These are phyloP conservation scores for Lates calcarifer DNA, from an alignment of 2,113 vertebrate genomes.

Conservation along the genomic window DNA sequence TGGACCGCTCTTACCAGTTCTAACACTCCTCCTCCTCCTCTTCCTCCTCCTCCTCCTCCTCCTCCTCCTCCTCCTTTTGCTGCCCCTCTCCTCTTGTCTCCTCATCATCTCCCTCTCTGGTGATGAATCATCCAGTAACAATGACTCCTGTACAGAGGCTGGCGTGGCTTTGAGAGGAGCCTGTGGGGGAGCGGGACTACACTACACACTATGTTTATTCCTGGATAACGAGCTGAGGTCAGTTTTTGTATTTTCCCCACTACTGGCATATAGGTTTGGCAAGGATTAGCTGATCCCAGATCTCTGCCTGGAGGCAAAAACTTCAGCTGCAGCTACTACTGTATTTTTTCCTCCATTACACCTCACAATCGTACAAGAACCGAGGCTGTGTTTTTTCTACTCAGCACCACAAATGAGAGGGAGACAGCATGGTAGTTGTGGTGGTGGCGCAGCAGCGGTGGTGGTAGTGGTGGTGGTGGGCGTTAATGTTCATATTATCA, in stretches of 20 bases:
- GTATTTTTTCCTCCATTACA: slow-evolving; percentile 38
- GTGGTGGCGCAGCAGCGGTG: slow-evolving; percentile 20
- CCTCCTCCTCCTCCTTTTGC: slow-evolving; percentile 32
- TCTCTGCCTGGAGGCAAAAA: slow-evolving; percentile 69
- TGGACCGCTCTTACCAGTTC: slow-evolving; percentile 97
- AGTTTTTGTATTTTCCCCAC: slow-evolving; percentile 70
- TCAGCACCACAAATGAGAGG: slow-evolving; percentile 50
- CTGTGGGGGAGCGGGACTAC: slow-evolving; percentile 71
- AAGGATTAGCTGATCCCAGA: slow-evolving; percentile 72
- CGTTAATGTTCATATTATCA: slow-evolving; percentile 57
- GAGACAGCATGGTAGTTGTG: slow-evolving; percentile 15
- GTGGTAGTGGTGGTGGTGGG: slow-evolving; percentile 45
- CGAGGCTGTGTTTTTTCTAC: slow-evolving; percentile 44
- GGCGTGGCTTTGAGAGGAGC: slow-evolving; percentile 64
- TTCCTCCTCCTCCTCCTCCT: slow-evolving; percentile 3
- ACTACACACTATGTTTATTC: slow-evolving; percentile 74
- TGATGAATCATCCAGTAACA: slow-evolving; percentile 77
- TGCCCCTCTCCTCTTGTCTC: slow-evolving; percentile 58
- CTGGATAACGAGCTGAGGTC: slow-evolving; percentile 76
- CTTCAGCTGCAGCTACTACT: slow-evolving; percentile 69
- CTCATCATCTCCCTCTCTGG: slow-evolving; percentile 65
- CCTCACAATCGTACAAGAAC: slow-evolving; percentile 47
- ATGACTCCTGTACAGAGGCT: slow-evolving; percentile 75
- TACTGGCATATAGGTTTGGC: slow-evolving; percentile 66
- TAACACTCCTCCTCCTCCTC: slow-evolving; percentile 73